phyloP scores from a whole-genome alignment of 2,888 invertebrate genomes.

The Epiblema foenella region DNA sequence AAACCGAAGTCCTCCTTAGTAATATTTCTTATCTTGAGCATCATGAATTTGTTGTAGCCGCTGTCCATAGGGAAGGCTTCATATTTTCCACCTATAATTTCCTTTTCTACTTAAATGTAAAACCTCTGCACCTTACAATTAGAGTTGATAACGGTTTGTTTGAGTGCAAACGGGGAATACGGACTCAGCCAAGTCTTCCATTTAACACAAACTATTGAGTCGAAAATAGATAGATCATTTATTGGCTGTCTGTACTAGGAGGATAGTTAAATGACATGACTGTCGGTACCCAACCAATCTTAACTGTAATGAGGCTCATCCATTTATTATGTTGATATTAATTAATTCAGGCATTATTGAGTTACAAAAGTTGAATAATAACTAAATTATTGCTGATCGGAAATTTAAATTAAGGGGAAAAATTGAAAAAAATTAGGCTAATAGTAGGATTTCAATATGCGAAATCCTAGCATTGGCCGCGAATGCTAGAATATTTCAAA shows the following conservation, averaged over 20 bases:
- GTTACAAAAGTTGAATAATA: too few species aligned
- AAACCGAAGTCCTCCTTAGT: conserved; percentile 93
- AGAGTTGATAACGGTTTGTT: conserved; percentile 27
- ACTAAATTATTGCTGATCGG: too few species aligned
- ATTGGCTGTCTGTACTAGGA: too few species aligned
- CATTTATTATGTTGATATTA: not conserved
- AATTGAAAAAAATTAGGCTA: too few species aligned
- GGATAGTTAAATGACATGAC: too few species aligned
- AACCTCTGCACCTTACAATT: conserved; percentile 59
- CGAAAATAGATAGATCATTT: too few species aligned
- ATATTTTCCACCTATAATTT: conserved; percentile 94
- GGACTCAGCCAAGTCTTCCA: too few species aligned
- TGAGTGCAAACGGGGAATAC: not conserved
- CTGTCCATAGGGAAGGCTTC: conserved; percentile 94
- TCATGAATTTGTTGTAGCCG: conserved; percentile 96
- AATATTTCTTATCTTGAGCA: conserved; percentile 94
- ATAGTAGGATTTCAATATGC: too few species aligned
- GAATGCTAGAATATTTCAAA: too few species aligned
- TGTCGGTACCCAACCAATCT: not conserved
- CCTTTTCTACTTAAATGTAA: conserved; percentile 86
- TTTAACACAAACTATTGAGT: too few species aligned
- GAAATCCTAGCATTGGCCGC: too few species aligned
- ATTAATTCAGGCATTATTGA: not conserved
- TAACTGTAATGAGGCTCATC: not conserved
- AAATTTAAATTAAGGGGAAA: too few species aligned